These are phyloP conservation scores for Penaeus indicus DNA, from an alignment of 1,140 invertebrate species.

Conservation along the genomic window DNA sequence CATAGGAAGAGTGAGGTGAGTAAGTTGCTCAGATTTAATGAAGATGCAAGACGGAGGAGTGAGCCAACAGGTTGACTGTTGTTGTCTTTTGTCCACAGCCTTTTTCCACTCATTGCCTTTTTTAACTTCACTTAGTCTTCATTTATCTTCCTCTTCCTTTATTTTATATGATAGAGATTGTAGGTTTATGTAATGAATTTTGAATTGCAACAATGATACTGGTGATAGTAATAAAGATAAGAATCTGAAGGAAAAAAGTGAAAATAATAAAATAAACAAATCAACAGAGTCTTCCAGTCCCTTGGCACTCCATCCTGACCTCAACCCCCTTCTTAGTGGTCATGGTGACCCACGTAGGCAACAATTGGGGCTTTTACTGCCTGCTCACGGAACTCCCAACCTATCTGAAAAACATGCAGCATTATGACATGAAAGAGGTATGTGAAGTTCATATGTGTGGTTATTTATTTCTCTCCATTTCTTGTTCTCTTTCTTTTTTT, in stretches of 20 bases:
- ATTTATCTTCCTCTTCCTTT: background rate
- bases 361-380: conserved; percentile 96
- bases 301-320: conserved; percentile 84
- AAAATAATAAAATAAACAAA: background rate
- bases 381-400: conserved; percentile 93
- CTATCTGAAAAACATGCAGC: conserved; percentile 91
- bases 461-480: background rate
- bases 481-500: no score
- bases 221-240: no score
- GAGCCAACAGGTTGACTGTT: no score
- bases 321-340: conserved; percentile 93
- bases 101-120: background rate
- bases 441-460: conserved; percentile 56
- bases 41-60: background rate
- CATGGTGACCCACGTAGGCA: conserved; percentile 88
- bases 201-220: no score
- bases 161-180: no score
- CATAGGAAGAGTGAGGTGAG: conserved; percentile 48
- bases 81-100: no score
- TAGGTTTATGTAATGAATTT: no score
- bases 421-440: conserved; percentile 89
- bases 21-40: background rate
- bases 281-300: conserved; percentile 72
- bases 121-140: background rate
- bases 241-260: no score